Percentiles rank a stretch among this genome's conserved stretches.
Conservation (phyloP, 2,797 vertebrate species). For the Xenentodon cancila region DNA sequence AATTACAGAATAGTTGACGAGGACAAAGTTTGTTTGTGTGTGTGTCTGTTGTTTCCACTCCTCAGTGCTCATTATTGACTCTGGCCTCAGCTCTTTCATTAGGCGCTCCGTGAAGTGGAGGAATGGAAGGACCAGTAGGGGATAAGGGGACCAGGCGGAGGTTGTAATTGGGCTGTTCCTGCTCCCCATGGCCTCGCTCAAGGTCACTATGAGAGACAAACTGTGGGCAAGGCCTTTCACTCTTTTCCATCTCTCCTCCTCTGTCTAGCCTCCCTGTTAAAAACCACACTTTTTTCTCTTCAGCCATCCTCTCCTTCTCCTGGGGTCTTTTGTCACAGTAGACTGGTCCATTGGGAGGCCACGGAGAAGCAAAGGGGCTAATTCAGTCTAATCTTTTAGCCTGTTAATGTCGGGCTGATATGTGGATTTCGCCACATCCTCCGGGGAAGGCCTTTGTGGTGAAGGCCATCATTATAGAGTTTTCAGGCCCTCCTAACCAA, state of each 20-base stretch:
- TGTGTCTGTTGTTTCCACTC: conserved; percentile 51
- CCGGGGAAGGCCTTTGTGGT: conserved; percentile 77
- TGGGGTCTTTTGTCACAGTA: conserved; percentile 73
- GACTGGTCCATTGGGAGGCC: conserved; percentile 66
- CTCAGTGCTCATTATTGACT: conserved; percentile 73
- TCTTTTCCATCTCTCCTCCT: conserved; percentile 33
- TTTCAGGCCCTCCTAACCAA: conserved; percentile 75
- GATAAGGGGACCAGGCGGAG: conserved; percentile 70
- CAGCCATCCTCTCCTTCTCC: conserved; percentile 60
- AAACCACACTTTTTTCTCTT: conserved; percentile 19
- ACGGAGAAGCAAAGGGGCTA: conserved; percentile 73
- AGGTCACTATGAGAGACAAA: conserved; percentile 76
- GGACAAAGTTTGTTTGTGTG: conserved; percentile 49
- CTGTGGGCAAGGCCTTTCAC: conserved; percentile 56
- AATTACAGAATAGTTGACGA: conserved; percentile 53
- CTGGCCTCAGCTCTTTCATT: conserved; percentile 80
- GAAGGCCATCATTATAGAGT: conserved; percentile 79
- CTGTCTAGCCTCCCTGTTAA: conserved; percentile 23
- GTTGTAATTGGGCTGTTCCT: conserved; percentile 82
- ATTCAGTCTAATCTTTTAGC: conserved; percentile 80
- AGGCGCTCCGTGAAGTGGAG: conserved; percentile 63
- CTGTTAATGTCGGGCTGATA: conserved; percentile 80
- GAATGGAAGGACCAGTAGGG: conserved; percentile 52
- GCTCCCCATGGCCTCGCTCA: conserved; percentile 73
- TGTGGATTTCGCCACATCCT: conserved; percentile 77